phyloP scores from a whole-genome alignment of 2,888 invertebrate genomes.

The Liopterus haemorrhoidalis region DNA sequence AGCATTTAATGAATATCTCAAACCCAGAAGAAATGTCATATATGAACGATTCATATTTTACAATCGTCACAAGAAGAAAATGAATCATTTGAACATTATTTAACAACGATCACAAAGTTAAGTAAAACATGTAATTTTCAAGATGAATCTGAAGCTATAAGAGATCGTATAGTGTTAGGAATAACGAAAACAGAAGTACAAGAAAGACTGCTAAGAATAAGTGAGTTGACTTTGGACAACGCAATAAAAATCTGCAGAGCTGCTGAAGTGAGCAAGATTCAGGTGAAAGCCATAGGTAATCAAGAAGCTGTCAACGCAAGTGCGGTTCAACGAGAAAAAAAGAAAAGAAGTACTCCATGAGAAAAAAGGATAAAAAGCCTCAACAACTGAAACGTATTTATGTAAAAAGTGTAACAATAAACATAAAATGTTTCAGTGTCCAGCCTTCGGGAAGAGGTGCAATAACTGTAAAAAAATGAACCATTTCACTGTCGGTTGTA shows the following conservation, averaged over 20 bases:
- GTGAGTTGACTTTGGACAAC: not conserved
- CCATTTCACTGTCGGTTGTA: no score
- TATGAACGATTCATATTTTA: conserved; percentile 21
- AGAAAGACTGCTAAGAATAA: conserved; percentile 19
- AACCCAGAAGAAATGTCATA: conserved; percentile 37
- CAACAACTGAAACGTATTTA: no score
- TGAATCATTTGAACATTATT: conserved; percentile 28
- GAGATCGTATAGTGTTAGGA: conserved; percentile 25
- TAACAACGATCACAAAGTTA: conserved; percentile 24
- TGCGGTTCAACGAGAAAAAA: no score
- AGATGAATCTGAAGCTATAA: conserved; percentile 21
- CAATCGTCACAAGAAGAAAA: conserved; percentile 24
- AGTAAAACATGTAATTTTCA: conserved; percentile 27
- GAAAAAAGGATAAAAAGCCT: no score
- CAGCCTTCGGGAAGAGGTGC: no score
- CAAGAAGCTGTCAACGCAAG: no score
- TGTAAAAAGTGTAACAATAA: no score
- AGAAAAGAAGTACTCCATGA: no score
- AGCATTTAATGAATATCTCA: conserved; percentile 15
- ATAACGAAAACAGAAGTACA: conserved; percentile 20
- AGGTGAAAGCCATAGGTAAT: no score
- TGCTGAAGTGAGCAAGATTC: not conserved
- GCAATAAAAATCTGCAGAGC: not conserved
- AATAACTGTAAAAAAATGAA: no score
- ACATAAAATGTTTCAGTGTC: no score